A percentile compares a stretch with the other conserved stretches of the same genome.
Conservation (phyloP, 2,113 vertebrate genomes). For the Phylloscopus trochiloides region DNA sequence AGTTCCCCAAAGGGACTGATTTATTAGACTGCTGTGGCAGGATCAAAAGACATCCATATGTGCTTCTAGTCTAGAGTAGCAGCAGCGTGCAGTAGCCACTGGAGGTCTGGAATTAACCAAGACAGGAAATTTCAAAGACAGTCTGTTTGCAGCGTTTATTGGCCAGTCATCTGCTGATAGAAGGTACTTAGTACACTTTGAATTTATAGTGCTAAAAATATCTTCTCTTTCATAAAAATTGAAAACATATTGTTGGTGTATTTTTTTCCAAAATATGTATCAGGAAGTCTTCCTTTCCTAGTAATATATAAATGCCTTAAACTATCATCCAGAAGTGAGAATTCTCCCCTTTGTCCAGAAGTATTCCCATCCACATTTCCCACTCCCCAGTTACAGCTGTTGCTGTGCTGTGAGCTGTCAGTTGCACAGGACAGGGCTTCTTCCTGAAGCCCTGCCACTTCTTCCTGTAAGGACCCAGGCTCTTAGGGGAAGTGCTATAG, state of each 20-base stretch:
- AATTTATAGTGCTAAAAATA: neutral
- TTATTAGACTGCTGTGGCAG: neutral
- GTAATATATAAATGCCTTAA: neutral
- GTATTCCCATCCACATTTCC: neutral
- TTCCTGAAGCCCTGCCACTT: neutral
- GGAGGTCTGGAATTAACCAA: neutral
- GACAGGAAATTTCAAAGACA: neutral
- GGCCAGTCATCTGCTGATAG: neutral
- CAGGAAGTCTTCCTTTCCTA: neutral
- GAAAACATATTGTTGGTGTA: neutral
- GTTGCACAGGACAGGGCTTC: neutral
- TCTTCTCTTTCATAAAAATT: neutral
- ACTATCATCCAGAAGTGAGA: neutral
- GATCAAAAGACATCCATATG: neutral
- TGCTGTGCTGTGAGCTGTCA: neutral
- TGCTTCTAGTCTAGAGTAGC: neutral
- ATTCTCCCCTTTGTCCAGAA: neutral
- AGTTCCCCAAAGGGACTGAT: neutral
- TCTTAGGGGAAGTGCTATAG: accelerated
- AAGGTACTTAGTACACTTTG: neutral
- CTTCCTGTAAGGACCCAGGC: neutral
- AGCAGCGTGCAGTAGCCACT: neutral
- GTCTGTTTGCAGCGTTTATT: neutral
- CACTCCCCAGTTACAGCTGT: neutral
- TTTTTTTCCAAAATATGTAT: neutral